phyloP scores from a whole-genome alignment of 2,113 vertebrate species.

The Cynoglossus semilaevis region DNA sequence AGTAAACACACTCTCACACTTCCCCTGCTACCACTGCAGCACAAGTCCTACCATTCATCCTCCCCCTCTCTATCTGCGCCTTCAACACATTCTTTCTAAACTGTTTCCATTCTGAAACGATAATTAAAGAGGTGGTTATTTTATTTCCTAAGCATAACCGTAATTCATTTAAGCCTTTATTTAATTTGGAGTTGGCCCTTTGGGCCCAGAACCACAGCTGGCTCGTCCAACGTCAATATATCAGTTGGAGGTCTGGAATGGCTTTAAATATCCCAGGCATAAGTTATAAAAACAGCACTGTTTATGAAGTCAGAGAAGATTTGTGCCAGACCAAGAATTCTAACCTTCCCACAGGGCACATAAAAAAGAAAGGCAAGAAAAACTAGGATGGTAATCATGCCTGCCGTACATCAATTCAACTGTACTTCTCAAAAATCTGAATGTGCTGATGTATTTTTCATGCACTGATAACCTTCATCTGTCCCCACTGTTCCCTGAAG shows the following conservation, averaged over 20 bases:
- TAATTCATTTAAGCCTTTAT: constrained; percentile 38
- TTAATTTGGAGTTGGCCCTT: constrained; percentile 24
- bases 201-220: constrained; percentile 1
- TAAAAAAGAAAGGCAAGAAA: background rate
- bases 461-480: too few species aligned
- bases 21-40: constrained; percentile 25
- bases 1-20: constrained; percentile 42
- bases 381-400: background rate
- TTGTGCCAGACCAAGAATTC: background rate
- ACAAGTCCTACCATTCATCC: background rate
- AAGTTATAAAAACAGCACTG: background rate
- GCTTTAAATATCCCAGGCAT: constrained; percentile 14
- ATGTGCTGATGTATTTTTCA: too few species aligned
- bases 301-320: background rate
- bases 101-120: constrained; percentile 20
- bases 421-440: background rate
- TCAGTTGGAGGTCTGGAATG: constrained; percentile 6
- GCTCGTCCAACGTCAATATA: constrained; percentile 21
- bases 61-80: constrained; percentile 1
- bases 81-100: background rate
- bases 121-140: constrained; percentile 40
- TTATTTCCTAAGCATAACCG: constrained; percentile 26
- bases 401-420: background rate
- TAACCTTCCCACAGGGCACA: background rate
- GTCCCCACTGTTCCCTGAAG: background rate